Base-by-base conservation (phyloP, 2,797 vertebrate species). In the Sebastes cheni region DNA sequence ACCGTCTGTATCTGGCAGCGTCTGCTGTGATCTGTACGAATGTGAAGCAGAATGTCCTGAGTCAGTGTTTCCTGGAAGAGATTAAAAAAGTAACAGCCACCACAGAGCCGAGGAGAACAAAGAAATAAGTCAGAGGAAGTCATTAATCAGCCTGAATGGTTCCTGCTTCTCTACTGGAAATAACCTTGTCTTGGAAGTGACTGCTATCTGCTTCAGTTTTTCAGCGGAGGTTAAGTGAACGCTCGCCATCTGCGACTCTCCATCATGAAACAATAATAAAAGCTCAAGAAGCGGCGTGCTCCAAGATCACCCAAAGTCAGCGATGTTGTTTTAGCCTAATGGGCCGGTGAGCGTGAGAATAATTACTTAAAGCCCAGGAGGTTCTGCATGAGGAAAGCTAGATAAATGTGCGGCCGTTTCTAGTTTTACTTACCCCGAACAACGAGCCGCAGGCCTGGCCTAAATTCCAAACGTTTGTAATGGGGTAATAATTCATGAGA, bases 401-500 rank as follows among this genome's bases (percentile, higher is more conserved):
- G 79, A 89, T 78, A 72, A 92, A 89, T 84, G 69, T 72, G 61
- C 80, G 60, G 18, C 54, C 67, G 34, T 73, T 77, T 67, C 67
- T 46, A 12, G 84, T 64, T 91, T 77, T 89, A 88, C 87, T 71
- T 86, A 87, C 82, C 86, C 58, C 1, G 73, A 86, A 88, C 90
- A 86, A 81, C 83, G 73, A 88, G 87, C 75, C 88, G 67, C 87
- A 90, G 78, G 75, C 91, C 71, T 75, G 84, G 78, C 91, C 85
- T 61, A 20, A 91, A 88, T 86, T 91, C 90, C 93, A 90, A 74
- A 85, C 85, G 77, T 70, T 69, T 88, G 85, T 95, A 94, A 94
- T 94, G 93, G 93, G 90, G 88, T 87, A 90, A 86, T 96, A 94
- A 93, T 94, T 96, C 92, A 93, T 78, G 79, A 86, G 91, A 84